Evolutionary conservation across 1,140 invertebrate genomes (phyloP), one percentile per base, ranked within the genome.

Genomic region (Hyposmocoma kahamanoa): DNA sequence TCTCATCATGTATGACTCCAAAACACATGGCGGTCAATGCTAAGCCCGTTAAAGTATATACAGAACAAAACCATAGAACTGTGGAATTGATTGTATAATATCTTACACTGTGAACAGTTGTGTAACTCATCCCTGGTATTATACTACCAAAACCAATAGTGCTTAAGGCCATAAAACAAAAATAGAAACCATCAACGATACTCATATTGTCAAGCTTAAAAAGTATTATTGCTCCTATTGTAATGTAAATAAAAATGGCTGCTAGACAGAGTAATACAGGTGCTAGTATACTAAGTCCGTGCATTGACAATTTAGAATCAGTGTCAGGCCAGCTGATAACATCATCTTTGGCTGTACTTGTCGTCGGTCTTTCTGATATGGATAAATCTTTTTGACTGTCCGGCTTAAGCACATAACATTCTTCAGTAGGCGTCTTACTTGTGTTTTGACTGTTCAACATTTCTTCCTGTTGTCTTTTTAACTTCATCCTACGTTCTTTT

Each of bases 11-110:
- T 56, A 99, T 94, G 17, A 99, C 93, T 73, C 97, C 97, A 85
- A 98, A 98, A 69, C 96, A 98, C 96, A 98, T 98, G 32, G 97
- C 96, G 15, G 97, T 96, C 44, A 99, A 87, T 0, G 97, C 96
- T 90, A 99, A 93, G 1, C 97, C 98, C 20, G 96, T 93, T 69
- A 99, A 91, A 42, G 99, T 94, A 81, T 99, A 99, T 39, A 96
- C 90, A 21, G 97, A 97, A 86, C 96, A 97, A 73, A 96, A 95
- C 94, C 94, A 96, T 42, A 95, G 87, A 8, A 92, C 93, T 9
- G 87, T 81, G 30, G 78, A 75, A 57, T 80, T 86, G 15, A 83
- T 78, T 3, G 80, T 80, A 47, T 86, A 84, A 53, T 86, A 84
- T 50, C 80, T 72, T 15, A 84, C 67, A 49, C 80, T 77, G 44